Conservation (phyloP, 2,113 vertebrate species). For the Limnothrissa miodon region DNA sequence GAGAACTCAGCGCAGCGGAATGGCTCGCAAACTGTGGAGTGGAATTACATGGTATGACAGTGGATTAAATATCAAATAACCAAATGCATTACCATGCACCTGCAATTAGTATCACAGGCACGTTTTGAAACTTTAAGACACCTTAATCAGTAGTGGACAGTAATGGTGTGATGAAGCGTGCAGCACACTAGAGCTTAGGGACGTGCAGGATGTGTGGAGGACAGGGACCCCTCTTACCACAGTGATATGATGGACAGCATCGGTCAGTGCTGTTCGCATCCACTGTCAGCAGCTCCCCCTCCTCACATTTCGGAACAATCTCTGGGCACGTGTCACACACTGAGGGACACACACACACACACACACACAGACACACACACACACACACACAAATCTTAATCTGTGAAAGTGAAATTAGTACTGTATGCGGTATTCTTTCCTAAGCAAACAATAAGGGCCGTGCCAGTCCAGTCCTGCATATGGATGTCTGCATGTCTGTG, state of each 20-base stretch:
- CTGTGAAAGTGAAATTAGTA: background rate
- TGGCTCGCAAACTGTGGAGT: slow-evolving; percentile 81
- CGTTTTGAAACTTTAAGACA: too few relatives aligned
- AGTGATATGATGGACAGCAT: slow-evolving; percentile 89
- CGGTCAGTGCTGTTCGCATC: slow-evolving; percentile 81
- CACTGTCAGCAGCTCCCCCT: slow-evolving; percentile 84
- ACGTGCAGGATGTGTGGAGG: background rate
- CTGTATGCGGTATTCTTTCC: background rate
- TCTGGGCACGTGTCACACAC: slow-evolving; percentile 81
- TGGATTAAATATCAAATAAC: background rate
- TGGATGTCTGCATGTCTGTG: background rate
- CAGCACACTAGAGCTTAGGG: background rate
- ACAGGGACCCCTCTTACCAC: slow-evolving; percentile 71
- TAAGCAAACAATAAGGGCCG: background rate
- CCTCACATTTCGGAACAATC: slow-evolving; percentile 76
- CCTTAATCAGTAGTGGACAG: background rate
- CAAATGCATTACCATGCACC: background rate
- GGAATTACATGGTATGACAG: background rate
- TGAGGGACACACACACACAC: slow-evolving; percentile 50
- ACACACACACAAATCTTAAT: background rate
- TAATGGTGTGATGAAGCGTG: background rate
- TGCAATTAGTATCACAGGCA: too few relatives aligned
- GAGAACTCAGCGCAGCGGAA: slow-evolving; percentile 80
- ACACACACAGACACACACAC: background rate
- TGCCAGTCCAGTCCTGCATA: background rate